phyloP scores from a whole-genome alignment of 2,888 invertebrate genomes.

The Euproctis similis region DNA sequence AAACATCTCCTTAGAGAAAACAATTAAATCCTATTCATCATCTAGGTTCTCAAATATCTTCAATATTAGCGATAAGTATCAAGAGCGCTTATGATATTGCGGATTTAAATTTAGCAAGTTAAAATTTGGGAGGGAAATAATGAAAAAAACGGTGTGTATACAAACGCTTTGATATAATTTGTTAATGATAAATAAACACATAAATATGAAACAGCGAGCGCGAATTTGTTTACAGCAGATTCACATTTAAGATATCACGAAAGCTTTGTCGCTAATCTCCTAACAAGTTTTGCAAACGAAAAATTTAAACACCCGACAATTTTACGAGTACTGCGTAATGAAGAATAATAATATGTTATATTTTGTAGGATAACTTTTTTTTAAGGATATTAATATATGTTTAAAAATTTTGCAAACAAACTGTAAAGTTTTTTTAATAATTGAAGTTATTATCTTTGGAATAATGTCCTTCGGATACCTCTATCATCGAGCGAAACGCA shows the following conservation, averaged over 20 bases:
- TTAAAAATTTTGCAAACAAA: no score
- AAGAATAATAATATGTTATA: constrained; percentile 45
- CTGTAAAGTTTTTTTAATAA: no score
- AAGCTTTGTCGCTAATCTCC: constrained; percentile 74
- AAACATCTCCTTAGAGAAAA: no score
- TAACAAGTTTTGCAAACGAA: constrained; percentile 72
- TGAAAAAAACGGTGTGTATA: constrained; percentile 58
- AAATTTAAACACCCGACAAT: constrained; percentile 63
- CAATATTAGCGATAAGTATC: constrained; percentile 61
- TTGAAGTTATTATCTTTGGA: no score
- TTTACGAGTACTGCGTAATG: no score
- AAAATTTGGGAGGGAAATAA: constrained; percentile 51
- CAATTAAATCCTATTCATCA: no score
- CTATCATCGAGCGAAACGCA: no score
- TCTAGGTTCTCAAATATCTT: no score
- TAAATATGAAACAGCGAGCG: constrained; percentile 65
- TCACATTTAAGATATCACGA: constrained; percentile 72
- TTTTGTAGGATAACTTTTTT: constrained; percentile 4
- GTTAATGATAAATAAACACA: constrained; percentile 77
- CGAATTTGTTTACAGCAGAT: constrained; percentile 75
- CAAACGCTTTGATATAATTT: constrained; percentile 72
- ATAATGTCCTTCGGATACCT: no score
- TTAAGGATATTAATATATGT: no score
- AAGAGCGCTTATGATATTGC: constrained; percentile 40
- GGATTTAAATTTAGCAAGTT: constrained; percentile 39